Percentiles rank a stretch among this genome's conserved stretches.
phyloP scores from a whole-genome alignment of 2,797 vertebrate genomes.

The Sciaenops ocellatus region DNA sequence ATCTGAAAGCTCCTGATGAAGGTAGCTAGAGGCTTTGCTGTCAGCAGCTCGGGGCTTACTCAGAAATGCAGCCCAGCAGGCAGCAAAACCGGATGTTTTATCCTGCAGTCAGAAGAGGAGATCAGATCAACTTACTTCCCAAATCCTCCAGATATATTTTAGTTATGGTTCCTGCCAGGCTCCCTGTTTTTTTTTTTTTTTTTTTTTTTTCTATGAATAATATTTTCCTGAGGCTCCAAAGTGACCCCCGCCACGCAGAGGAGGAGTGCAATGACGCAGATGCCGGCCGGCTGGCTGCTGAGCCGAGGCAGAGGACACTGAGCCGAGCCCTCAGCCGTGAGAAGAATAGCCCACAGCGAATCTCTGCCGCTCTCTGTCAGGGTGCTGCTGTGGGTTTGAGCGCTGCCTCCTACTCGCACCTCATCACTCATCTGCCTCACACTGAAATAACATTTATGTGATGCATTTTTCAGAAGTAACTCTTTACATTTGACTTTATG shows the following conservation, averaged over 20 bases:
- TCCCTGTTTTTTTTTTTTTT: constrained; percentile 16
- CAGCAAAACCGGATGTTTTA: constrained; percentile 23
- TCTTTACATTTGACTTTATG: neutral
- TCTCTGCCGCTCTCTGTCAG: constrained; percentile 53
- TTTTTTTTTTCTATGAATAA: constrained; percentile 47
- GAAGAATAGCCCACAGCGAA: constrained; percentile 71
- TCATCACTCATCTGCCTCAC: constrained; percentile 30
- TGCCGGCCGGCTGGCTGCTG: constrained; percentile 55
- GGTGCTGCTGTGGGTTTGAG: constrained; percentile 46
- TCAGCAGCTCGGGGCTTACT: constrained; percentile 45
- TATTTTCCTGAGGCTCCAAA: constrained; percentile 59
- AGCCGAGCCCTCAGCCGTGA: constrained; percentile 68
- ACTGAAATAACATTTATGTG: constrained; percentile 7
- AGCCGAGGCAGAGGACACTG: constrained; percentile 69
- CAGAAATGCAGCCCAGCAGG: constrained; percentile 34
- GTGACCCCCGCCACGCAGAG: constrained; percentile 68
- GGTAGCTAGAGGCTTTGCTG: constrained; percentile 41
- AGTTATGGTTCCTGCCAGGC: constrained; percentile 23
- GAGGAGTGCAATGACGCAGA: constrained; percentile 76
- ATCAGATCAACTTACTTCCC: constrained; percentile 27
- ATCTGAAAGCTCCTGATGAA: constrained; percentile 46
- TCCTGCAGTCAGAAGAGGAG: constrained; percentile 30
- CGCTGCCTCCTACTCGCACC: constrained; percentile 55
- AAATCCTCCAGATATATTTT: constrained; percentile 47
- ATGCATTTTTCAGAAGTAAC: constrained; percentile 11